Evolutionary conservation across 2,888 invertebrate species (phyloP).

Genomic region (Elgonia sp.): DNA sequence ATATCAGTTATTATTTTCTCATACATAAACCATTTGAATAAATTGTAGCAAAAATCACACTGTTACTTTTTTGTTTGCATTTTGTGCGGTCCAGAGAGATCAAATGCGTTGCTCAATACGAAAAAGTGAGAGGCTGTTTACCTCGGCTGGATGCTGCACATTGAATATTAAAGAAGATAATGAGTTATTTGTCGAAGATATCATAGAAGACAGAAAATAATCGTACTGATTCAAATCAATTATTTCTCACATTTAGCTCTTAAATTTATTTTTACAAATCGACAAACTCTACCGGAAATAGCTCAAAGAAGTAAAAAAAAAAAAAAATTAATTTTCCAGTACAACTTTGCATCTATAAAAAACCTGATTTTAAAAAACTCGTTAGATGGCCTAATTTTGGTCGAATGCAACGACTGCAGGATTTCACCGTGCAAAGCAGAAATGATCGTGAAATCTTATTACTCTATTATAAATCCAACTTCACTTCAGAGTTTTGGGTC

Average conservation of each 20-base stretch:
- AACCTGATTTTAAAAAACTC: background rate
- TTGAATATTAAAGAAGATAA: slow-evolving; percentile 40
- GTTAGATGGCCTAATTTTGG: slow-evolving; percentile 32
- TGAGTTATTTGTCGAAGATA: background rate
- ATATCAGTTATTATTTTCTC: too few species aligned
- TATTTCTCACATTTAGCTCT: too few species aligned
- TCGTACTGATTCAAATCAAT: background rate
- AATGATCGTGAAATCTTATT: slow-evolving; percentile 76
- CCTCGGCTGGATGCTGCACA: slow-evolving; percentile 79
- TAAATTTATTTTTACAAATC: too few species aligned
- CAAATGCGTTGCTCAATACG: slow-evolving; percentile 81
- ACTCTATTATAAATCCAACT: slow-evolving; percentile 68
- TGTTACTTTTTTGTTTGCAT: background rate
- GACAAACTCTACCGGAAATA: too few species aligned
- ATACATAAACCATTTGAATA: too few species aligned
- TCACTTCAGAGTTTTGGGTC: slow-evolving; percentile 70
- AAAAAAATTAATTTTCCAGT: background rate
- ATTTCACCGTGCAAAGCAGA: slow-evolving; percentile 67
- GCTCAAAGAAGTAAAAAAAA: too few species aligned
- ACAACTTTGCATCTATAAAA: background rate
- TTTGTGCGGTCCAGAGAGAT: slow-evolving; percentile 12
- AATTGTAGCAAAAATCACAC: too few species aligned
- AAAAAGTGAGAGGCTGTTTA: slow-evolving; percentile 83
- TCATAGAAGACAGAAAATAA: background rate
- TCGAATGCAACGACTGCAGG: slow-evolving; percentile 11